Percentiles rank a stretch among this genome's conserved stretches.
Evolutionary conservation across 2,888 invertebrate species (phyloP).

Genomic region (Drosophila anomalipes): DNA sequence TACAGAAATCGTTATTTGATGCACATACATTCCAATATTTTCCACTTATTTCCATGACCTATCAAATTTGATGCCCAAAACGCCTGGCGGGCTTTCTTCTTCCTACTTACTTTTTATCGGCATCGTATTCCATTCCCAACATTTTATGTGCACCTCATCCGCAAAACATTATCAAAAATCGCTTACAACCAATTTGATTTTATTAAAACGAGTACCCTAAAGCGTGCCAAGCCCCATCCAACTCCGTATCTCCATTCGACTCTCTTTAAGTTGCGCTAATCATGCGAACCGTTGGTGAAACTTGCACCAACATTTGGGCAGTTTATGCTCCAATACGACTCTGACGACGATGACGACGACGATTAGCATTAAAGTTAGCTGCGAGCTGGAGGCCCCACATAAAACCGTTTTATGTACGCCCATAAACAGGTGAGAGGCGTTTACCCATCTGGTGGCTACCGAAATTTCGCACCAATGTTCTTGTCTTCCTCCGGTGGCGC

Average conservation of each 20-base stretch:
- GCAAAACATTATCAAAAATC: conserved; percentile 61
- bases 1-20: conserved; percentile 8
- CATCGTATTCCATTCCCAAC: conserved; percentile 17
- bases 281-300: conserved; percentile 42
- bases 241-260: neutral
- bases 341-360: conserved; percentile 58
- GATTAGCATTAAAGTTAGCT: conserved; percentile 77
- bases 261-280: conserved; percentile 57
- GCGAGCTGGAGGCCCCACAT: conserved; percentile 42
- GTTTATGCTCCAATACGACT: conserved; percentile 56
- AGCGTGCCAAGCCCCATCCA: conserved; percentile 2
- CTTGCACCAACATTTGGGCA: conserved; percentile 32
- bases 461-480: conserved; percentile 40
- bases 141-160: conserved; percentile 51
- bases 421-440: conserved; percentile 69
- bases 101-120: neutral
- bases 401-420: conserved; percentile 71
- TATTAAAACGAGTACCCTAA: conserved; percentile 63
- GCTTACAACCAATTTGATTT: conserved; percentile 70
- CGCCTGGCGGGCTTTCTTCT: conserved; percentile 17
- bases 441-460: conserved; percentile 42
- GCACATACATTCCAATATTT: conserved; percentile 12
- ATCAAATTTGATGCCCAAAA: conserved; percentile 43
- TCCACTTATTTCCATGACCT: conserved; percentile 34
- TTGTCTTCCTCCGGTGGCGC: conserved; percentile 17